phyloP scores from a whole-genome alignment of 2,888 invertebrate genomes.

The Balanococcus diminutus region DNA sequence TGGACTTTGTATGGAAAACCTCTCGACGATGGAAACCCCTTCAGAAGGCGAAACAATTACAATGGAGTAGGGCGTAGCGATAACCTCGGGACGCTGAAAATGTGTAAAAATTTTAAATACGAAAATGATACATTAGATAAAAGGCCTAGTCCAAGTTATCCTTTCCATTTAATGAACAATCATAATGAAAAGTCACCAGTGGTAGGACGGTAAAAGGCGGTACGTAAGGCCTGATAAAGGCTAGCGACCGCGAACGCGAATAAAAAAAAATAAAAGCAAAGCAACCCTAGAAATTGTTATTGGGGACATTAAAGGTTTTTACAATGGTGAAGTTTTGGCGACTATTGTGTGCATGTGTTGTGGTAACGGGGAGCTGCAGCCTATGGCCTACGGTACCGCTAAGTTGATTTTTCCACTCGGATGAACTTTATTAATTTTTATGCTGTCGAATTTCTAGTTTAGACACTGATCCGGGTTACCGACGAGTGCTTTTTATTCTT shows the following conservation, averaged over 20 bases:
- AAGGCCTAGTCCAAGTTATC: constrained; percentile 35
- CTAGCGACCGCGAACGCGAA: constrained; percentile 2
- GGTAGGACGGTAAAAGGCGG: constrained; percentile 49
- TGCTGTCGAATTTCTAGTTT: constrained; percentile 49
- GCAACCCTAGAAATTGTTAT: constrained; percentile 50
- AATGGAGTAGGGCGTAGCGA: not conserved
- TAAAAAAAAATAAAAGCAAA: constrained; percentile 43
- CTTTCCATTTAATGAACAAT: constrained; percentile 53
- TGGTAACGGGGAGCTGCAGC: constrained; percentile 5
- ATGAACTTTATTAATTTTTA: constrained; percentile 53
- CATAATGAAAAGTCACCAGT: constrained; percentile 47
- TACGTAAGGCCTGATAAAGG: constrained; percentile 54
- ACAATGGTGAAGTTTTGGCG: constrained; percentile 44
- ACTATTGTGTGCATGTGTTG: constrained; percentile 34
- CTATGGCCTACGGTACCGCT: constrained; percentile 21
- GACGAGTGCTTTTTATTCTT: constrained; percentile 36
- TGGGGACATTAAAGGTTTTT: constrained; percentile 54
- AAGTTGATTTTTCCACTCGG: constrained; percentile 52
- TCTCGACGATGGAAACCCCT: not conserved
- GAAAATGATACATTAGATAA: constrained; percentile 41
- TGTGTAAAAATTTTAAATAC: constrained; percentile 33
- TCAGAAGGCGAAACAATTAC: not conserved
- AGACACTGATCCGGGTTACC: constrained; percentile 27
- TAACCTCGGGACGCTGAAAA: not conserved
- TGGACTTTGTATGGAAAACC: not conserved